Evolutionary conservation across 1,140 invertebrate species (phyloP).

Genomic region (Drosophila repletoides): DNA sequence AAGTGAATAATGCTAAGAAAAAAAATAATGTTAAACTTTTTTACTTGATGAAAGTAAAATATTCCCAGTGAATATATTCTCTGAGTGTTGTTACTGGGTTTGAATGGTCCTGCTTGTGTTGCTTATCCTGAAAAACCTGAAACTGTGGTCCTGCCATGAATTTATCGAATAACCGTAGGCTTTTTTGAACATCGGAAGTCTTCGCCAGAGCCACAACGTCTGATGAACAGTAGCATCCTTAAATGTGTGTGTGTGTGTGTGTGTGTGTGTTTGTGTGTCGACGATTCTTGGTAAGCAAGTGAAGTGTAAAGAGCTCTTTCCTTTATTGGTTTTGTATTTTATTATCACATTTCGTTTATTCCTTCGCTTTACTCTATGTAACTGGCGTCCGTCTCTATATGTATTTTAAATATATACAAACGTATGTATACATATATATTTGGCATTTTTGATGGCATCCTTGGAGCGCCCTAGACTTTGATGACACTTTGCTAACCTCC

Average conservation of each 20-base stretch:
- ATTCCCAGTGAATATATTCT: no score
- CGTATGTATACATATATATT: not conserved
- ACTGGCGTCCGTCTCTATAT: conserved; percentile 12
- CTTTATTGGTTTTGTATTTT: conserved; percentile 82
- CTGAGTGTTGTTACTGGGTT: conserved; percentile 14
- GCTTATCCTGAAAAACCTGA: no score
- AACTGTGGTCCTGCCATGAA: conserved; percentile 39
- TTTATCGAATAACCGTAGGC: conserved; percentile 73
- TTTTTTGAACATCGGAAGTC: conserved; percentile 62
- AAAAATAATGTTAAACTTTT: no score
- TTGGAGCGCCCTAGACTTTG: conserved; percentile 58
- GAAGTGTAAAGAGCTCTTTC: conserved; percentile 82
- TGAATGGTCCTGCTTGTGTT: not conserved
- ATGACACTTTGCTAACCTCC: conserved; percentile 62
- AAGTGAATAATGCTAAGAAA: no score
- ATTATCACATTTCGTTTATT: conserved; percentile 80
- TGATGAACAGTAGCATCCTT: conserved; percentile 19
- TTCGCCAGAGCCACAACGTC: conserved; percentile 26
- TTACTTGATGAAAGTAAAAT: no score
- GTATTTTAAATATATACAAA: conserved; percentile 22
- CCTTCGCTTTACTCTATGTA: conserved; percentile 46
- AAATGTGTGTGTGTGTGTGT: conserved; percentile 4
- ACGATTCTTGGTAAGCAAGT: conserved; percentile 78
- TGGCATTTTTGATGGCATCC: conserved; percentile 44
- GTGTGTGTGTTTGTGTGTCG: conserved; percentile 32